A percentile compares a stretch with the other conserved stretches of the same genome.
These are phyloP conservation scores for Trisateles emortualis DNA, from an alignment of 2,888 invertebrate genomes.

Conservation along the genomic window DNA sequence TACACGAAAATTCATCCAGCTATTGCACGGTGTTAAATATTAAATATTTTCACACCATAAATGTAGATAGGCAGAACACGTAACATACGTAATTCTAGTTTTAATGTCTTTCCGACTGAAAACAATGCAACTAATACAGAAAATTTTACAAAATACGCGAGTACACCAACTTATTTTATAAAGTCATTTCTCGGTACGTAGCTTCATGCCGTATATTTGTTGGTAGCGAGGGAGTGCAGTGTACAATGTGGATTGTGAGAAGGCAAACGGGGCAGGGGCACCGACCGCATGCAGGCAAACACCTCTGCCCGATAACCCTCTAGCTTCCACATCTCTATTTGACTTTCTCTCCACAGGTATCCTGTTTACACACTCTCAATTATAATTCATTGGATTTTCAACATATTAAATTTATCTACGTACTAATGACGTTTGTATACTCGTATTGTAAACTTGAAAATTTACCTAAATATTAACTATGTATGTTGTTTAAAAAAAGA, in stretches of 20 bases:
- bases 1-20: no score
- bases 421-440: background rate
- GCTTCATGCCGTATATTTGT: conserved; percentile 20
- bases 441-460: no score
- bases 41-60: no score
- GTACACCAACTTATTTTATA: conserved; percentile 11
- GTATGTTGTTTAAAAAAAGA: no score
- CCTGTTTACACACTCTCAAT: conserved; percentile 49
- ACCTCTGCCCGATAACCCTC: conserved; percentile 57
- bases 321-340: conserved; percentile 62
- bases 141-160: background rate
- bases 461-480: no score
- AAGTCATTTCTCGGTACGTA: conserved; percentile 28
- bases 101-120: no score
- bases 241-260: conserved; percentile 28
- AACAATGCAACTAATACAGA: no score
- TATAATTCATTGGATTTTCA: conserved; percentile 27
- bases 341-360: conserved; percentile 61
- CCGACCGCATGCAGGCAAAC: conserved; percentile 55
- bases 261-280: conserved; percentile 31
- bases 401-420: background rate
- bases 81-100: background rate
- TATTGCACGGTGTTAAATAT: no score
- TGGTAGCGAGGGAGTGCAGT: conserved; percentile 26
- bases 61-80: no score